phyloP scores from a whole-genome alignment of 2,888 invertebrate genomes.

The Drosophila colorata region DNA sequence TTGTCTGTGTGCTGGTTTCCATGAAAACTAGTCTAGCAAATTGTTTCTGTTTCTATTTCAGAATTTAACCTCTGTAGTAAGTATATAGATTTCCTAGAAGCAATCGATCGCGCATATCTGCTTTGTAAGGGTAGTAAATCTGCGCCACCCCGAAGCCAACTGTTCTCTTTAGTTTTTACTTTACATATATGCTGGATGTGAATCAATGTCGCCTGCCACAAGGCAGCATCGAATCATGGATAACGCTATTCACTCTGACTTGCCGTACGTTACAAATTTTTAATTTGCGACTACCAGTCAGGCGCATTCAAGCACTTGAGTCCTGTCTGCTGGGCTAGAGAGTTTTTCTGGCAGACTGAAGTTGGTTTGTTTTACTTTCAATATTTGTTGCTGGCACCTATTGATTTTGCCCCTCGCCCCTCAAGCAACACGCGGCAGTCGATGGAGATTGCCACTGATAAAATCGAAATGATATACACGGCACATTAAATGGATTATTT shows the following conservation, averaged over 20 bases:
- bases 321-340: constrained; percentile 1
- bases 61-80: too few species aligned
- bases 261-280: constrained; percentile 10
- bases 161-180: too few species aligned
- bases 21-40: too few species aligned
- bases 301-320: neutral
- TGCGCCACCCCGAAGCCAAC: too few species aligned
- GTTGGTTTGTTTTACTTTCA: constrained; percentile 20
- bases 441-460: constrained; percentile 63
- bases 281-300: constrained; percentile 25
- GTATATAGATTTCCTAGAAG: too few species aligned
- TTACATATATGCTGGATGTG: neutral
- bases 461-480: constrained; percentile 75
- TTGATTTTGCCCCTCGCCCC: constrained; percentile 34
- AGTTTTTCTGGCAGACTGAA: constrained; percentile 2
- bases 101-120: too few species aligned
- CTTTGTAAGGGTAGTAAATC: too few species aligned
- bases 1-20: too few species aligned
- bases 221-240: neutral
- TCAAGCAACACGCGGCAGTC: constrained; percentile 8
- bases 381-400: constrained; percentile 26
- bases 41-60: too few species aligned
- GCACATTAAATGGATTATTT: constrained; percentile 80
- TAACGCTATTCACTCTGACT: neutral
- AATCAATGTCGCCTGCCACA: constrained; percentile 5